Conservation (phyloP, 2,113 vertebrate genomes). For the Mola mola region DNA sequence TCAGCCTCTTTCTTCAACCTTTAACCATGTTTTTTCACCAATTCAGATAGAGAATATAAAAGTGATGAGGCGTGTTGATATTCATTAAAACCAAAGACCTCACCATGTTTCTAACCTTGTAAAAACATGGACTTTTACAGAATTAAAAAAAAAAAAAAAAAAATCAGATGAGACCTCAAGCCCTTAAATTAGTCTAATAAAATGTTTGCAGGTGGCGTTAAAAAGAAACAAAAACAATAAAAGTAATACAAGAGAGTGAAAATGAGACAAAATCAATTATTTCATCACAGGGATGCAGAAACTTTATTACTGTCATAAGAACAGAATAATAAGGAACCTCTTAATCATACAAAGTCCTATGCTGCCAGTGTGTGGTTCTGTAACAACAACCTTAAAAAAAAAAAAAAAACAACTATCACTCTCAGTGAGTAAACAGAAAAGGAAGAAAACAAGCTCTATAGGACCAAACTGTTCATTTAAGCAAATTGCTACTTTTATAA, state of each 20-base stretch:
- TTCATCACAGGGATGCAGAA: constrained; percentile 15
- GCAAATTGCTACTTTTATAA: constrained; percentile 33
- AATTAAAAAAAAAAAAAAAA: too few species aligned
- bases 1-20: too few species aligned
- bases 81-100: too few species aligned
- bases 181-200: constrained; percentile 5
- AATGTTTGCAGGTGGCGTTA: neutral
- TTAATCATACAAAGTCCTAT: constrained; percentile 16
- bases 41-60: too few species aligned
- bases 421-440: constrained; percentile 24
- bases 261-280: constrained; percentile 6
- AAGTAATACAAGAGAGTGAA: neutral
- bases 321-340: neutral
- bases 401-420: constrained; percentile 13
- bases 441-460: neutral
- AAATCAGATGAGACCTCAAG: neutral
- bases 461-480: constrained; percentile 4
- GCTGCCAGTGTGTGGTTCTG: neutral
- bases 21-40: too few species aligned
- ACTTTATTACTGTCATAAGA: constrained; percentile 58
- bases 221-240: neutral
- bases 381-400: neutral
- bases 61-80: too few species aligned
- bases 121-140: too few species aligned
- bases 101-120: too few species aligned